Evolutionary conservation across 2,113 vertebrate genomes (phyloP), one percentile per base, ranked within the genome.

Genomic region (Ondatra zibethicus): DNA sequence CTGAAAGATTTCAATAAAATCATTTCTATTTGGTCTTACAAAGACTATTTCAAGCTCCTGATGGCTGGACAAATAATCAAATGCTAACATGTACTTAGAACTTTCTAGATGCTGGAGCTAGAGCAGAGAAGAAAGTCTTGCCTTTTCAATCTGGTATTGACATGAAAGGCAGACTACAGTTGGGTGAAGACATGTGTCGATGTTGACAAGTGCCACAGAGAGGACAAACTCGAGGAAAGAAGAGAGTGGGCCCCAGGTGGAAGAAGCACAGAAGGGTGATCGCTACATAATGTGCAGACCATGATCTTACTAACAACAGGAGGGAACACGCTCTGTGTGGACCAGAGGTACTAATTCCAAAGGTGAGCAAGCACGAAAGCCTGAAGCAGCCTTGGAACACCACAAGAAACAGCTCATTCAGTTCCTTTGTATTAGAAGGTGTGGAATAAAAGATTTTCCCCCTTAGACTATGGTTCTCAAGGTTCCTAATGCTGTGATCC

Each of bases 1-100:
- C 36, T n/a, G 19, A 86, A 95, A 92, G 12, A 84, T 75, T 92
- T 93, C 23, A 82, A 29, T 76, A 94, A 96, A 86, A 96, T 66
- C 14, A 73, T 82, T 70, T 91, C 85, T 91, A 77, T 19, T 78
- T 45, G 36, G 78, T 7, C 3, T 96, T 76, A 66, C 1, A 63
- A 29, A 19, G 9, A 17, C 45, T 47, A 1, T 81, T 52, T 70
- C 21, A 17, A 80, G 39, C 21, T 88, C 72, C 42, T 77, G 23
- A 47, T 70, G 16, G 55, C 47, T 75, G 68, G 47, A 63, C 39
- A 93, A 86, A 88, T n/a, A 92, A 36, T 7, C 23, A 33, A 92
- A 39, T 55, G 13, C 14, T 75, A 75, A 52, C 8, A 58, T 23
- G 11, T 72, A 7, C 81, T 81, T 81, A 33, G 58, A 72, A 93